These are phyloP conservation scores for Saguinus imperator DNA, from an alignment of 2,113 vertebrate species.

Conservation along the genomic window DNA sequence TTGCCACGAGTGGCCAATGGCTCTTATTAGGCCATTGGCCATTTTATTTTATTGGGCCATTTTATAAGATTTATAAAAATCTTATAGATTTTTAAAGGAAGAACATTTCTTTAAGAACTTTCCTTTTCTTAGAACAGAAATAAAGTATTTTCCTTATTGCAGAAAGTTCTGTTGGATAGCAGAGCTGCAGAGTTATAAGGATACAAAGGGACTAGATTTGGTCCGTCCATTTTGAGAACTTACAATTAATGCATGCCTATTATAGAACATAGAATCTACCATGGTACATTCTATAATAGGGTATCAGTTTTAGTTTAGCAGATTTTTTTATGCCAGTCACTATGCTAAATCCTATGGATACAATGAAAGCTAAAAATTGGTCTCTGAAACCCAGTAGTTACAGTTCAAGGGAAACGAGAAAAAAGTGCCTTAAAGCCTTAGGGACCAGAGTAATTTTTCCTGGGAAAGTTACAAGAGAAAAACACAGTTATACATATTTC, in stretches of 20 bases:
- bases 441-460: background rate
- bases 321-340: background rate
- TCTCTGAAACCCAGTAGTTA: background rate
- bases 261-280: background rate
- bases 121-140: background rate
- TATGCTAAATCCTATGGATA: background rate
- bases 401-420: background rate
- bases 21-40: background rate
- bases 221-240: background rate
- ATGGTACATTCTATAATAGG: background rate
- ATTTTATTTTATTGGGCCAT: too few relatives aligned
- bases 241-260: background rate
- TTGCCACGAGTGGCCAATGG: background rate
- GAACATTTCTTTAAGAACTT: background rate
- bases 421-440: background rate
- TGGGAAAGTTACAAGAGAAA: slow-evolving; percentile 49
- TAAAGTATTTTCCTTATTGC: background rate
- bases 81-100: background rate
- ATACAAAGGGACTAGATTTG: background rate
- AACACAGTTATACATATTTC: background rate
- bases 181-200: background rate
- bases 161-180: background rate
- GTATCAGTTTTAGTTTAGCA: background rate
- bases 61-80: too few relatives aligned
- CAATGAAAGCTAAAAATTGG: background rate